Percentiles rank a stretch among this genome's conserved stretches.
Conservation (phyloP, 1,140 invertebrate species). For the Cyclina sinensis region DNA sequence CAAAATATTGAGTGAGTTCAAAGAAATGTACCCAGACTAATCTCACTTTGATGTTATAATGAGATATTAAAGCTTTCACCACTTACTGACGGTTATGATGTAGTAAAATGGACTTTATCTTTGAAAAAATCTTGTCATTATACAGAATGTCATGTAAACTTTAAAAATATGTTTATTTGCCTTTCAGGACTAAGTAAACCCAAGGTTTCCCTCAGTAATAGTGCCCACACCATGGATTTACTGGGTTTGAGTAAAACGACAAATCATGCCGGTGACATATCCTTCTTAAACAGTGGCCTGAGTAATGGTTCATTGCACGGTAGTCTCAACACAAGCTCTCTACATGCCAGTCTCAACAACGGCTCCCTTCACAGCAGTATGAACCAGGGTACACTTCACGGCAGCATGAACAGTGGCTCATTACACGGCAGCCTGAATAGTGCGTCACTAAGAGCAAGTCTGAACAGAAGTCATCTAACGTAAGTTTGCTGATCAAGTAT, state of each 20-base stretch:
- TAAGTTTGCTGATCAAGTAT: not conserved
- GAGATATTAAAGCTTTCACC: too few relatives aligned
- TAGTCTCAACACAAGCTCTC: slow-evolving; percentile 48
- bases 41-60: too few relatives aligned
- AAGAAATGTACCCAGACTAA: too few relatives aligned
- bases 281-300: slow-evolving; percentile 46
- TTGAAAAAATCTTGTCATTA: too few relatives aligned
- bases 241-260: slow-evolving; percentile 76
- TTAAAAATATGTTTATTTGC: not conserved
- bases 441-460: slow-evolving; percentile 11
- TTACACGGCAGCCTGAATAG: slow-evolving; percentile 46
- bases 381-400: not conserved
- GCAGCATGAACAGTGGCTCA: slow-evolving; percentile 41
- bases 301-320: slow-evolving; percentile 51
- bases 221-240: slow-evolving; percentile 79
- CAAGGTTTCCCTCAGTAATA: slow-evolving; percentile 69
- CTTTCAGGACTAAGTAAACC: slow-evolving; percentile 46
- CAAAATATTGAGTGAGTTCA: too few relatives aligned
- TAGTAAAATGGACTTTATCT: too few relatives aligned
- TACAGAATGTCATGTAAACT: too few relatives aligned
- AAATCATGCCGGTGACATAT: slow-evolving; percentile 8
- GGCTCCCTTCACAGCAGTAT: slow-evolving; percentile 56
- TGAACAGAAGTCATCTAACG: slow-evolving; percentile 36
- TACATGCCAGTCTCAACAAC: slow-evolving; percentile 23
- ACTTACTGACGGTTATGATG: too few relatives aligned